Percentiles rank a stretch among this genome's conserved stretches.
Evolutionary conservation across 92 coral and sea anemone species (phyloP).

Genomic region (Umimayanthus chanpuru): DNA sequence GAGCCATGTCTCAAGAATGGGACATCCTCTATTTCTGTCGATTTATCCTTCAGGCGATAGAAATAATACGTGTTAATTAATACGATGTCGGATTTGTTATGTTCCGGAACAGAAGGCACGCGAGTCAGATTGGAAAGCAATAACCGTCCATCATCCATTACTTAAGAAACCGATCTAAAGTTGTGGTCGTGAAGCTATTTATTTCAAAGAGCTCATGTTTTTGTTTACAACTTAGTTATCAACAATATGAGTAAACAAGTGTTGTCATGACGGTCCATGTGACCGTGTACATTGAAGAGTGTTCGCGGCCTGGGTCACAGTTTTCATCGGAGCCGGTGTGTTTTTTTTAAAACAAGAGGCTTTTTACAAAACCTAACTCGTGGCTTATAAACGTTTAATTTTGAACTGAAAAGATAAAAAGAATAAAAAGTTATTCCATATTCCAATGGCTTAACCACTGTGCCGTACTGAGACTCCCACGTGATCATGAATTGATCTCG

Average conservation of each 20-base stretch:
- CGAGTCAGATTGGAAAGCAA: neutral
- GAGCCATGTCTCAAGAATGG: constrained; percentile 21
- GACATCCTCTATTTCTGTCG: constrained; percentile 21
- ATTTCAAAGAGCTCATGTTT: neutral
- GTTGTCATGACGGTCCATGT: neutral
- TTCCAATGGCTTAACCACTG: no score
- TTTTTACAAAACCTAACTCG: no score
- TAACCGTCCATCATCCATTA: neutral
- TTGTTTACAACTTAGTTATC: neutral
- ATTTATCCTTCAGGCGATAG: neutral
- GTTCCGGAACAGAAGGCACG: neutral
- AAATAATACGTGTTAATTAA: neutral
- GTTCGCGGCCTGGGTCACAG: no score
- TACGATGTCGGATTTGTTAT: neutral
- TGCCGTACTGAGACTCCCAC: no score
- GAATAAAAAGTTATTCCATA: no score
- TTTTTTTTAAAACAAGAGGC: no score
- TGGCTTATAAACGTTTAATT: no score
- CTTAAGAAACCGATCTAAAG: neutral
- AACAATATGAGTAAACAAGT: neutral
- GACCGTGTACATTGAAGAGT: neutral
- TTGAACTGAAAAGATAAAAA: no score
- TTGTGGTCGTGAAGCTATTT: neutral
- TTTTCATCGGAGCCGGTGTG: no score
- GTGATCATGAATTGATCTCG: no score